phyloP scores from a whole-genome alignment of 2,888 invertebrate species.

The Copidosoma aretas region DNA sequence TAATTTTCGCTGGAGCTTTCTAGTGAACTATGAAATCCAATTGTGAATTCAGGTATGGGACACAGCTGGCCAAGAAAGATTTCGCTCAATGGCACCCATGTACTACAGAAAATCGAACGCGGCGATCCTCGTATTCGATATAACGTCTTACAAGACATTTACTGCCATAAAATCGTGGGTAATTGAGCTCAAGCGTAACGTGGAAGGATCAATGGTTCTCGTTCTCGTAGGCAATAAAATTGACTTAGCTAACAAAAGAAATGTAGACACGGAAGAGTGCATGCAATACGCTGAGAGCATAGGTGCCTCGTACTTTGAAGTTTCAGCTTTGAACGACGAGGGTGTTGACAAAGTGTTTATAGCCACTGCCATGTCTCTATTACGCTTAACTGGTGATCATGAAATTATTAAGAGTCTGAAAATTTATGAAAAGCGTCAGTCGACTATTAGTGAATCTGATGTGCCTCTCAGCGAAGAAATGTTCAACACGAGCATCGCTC shows the following conservation, averaged over 20 bases:
- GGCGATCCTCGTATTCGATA: conserved; percentile 85
- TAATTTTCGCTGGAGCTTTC: neutral
- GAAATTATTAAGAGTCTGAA: conserved; percentile 59
- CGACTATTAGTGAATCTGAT: conserved; percentile 54
- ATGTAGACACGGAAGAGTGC: conserved; percentile 74
- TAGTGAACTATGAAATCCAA: conserved; percentile 39
- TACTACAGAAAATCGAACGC: conserved; percentile 92
- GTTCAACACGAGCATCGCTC: conserved; percentile 70
- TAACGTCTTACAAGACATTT: conserved; percentile 79
- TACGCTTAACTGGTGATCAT: conserved; percentile 61
- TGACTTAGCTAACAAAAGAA: conserved; percentile 73
- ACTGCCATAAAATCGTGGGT: conserved; percentile 86
- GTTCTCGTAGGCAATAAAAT: conserved; percentile 87
- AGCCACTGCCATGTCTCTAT: conserved; percentile 70
- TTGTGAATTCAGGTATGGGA: conserved; percentile 77
- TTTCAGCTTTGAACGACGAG: conserved; percentile 80
- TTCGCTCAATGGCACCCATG: conserved; percentile 92
- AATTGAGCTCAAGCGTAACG: conserved; percentile 77
- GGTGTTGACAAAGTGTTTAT: conserved; percentile 79
- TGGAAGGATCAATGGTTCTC: conserved; percentile 79
- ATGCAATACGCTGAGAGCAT: conserved; percentile 79
- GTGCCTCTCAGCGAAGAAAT: conserved; percentile 61
- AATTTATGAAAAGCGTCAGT: conserved; percentile 68
- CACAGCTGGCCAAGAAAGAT: conserved; percentile 87
- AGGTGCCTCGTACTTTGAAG: conserved; percentile 84